A percentile compares a stretch with the other conserved stretches of the same genome.
phyloP scores from a whole-genome alignment of 1,140 invertebrate species.

The Patella vulgata region DNA sequence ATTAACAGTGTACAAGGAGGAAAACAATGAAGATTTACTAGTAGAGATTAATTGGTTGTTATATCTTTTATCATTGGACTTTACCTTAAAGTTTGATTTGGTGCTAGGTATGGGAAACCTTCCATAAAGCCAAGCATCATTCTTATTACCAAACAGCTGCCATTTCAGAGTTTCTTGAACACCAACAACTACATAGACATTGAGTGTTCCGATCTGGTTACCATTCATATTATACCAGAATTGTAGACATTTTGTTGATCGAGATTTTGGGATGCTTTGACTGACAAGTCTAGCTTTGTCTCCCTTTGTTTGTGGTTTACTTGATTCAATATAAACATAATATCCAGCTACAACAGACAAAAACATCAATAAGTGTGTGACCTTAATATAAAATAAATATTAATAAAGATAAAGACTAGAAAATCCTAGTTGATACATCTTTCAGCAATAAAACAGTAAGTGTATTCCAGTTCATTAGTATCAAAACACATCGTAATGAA shows the following conservation, averaged over 20 bases:
- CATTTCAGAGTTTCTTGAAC: constrained; percentile 34
- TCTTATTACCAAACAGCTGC: constrained; percentile 36
- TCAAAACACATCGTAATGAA: too few species aligned
- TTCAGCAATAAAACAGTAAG: neutral
- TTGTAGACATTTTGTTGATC: constrained; percentile 18
- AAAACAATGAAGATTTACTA: too few species aligned
- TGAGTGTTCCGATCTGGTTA: constrained; percentile 48
- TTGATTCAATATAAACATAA: constrained; percentile 62
- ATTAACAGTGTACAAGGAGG: too few species aligned
- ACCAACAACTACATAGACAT: constrained; percentile 37
- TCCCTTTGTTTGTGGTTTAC: constrained; percentile 39
- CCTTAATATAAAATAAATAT: too few species aligned
- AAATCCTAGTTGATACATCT: neutral
- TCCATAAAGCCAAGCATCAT: constrained; percentile 34
- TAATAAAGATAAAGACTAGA: constrained; percentile 1
- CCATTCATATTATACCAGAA: constrained; percentile 62
- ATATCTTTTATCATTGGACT: too few species aligned
- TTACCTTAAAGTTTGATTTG: constrained; percentile 19
- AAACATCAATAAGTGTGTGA: too few species aligned
- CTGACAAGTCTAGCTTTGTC: constrained; percentile 47
- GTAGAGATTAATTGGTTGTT: too few species aligned
- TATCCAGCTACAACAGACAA: constrained; percentile 38
- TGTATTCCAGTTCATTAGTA: too few species aligned
- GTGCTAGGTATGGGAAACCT: constrained; percentile 48
- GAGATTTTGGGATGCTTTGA: constrained; percentile 17